These are phyloP conservation scores for Stegastes partitus DNA, from an alignment of 2,113 vertebrate genomes.

Conservation along the genomic window DNA sequence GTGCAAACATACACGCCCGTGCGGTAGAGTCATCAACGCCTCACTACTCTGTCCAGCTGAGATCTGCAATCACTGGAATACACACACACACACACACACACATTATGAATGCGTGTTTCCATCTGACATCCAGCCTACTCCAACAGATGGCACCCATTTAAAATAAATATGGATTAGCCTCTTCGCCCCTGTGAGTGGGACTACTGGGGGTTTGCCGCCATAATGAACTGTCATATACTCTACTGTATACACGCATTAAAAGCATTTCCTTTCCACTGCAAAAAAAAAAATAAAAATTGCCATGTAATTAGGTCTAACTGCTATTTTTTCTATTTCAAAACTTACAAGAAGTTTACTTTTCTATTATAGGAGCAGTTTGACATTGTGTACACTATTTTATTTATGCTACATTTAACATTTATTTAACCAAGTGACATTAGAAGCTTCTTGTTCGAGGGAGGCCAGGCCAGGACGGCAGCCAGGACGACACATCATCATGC, in stretches of 20 bases:
- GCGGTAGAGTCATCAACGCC: constrained; percentile 60
- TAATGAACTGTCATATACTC: constrained; percentile 51
- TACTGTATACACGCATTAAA: constrained; percentile 17
- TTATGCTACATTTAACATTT: too few species aligned
- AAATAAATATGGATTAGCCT: constrained; percentile 78
- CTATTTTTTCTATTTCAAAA: neutral
- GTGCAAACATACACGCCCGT: constrained; percentile 54
- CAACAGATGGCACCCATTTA: constrained; percentile 80
- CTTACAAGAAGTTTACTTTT: neutral
- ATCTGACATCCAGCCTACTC: constrained; percentile 59
- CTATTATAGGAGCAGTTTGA: neutral
- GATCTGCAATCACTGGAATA: constrained; percentile 44
- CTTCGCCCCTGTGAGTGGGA: constrained; percentile 56
- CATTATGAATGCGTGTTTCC: constrained; percentile 27
- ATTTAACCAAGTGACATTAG: too few species aligned
- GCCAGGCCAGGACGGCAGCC: too few species aligned
- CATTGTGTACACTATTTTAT: neutral
- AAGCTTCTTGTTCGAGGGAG: too few species aligned
- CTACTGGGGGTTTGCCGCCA: constrained; percentile 37
- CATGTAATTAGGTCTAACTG: constrained; percentile 4
- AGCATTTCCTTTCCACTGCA: neutral
- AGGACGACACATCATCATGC: neutral
- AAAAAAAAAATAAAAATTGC: constrained; percentile 21
- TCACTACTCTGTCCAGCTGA: constrained; percentile 63
- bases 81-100: constrained; percentile 30